phyloP scores from a whole-genome alignment of 2,113 vertebrate species.

The Argyrosomus japonicus region DNA sequence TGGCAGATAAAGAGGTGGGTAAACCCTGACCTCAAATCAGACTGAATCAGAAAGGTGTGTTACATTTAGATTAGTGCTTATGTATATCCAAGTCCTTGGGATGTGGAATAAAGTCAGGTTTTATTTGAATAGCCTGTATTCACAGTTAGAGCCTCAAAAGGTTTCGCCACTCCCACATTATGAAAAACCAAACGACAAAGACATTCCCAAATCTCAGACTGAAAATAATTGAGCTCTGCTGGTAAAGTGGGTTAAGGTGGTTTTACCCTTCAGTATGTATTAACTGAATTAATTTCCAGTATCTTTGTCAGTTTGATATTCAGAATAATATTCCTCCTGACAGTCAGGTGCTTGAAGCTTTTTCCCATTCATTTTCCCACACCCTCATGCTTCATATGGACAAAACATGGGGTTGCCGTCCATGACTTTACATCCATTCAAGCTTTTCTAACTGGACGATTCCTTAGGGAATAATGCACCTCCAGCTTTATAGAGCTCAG shows the following conservation, averaged over 20 bases:
- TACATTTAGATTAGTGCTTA: constrained; percentile 3
- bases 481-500: constrained; percentile 8
- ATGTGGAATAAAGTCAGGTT: constrained; percentile 4
- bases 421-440: constrained; percentile 41
- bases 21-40: constrained; percentile 18
- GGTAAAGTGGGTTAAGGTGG: constrained; percentile 43
- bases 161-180: constrained; percentile 1
- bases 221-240: constrained; percentile 26
- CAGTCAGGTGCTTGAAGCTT: constrained; percentile 11
- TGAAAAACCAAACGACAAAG: constrained; percentile 36
- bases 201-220: constrained; percentile 16
- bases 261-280: constrained; percentile 33
- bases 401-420: constrained; percentile 21
- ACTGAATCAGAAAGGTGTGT: not conserved
- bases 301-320: constrained; percentile 25
- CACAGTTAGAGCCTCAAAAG: constrained; percentile 17
- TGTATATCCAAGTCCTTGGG: constrained; percentile 14
- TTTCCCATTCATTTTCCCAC: constrained; percentile 1
- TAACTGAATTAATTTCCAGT: constrained; percentile 25
- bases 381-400: constrained; percentile 6
- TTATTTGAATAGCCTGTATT: constrained; percentile 40
- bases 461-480: not conserved
- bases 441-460: constrained; percentile 11
- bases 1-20: constrained; percentile 36
- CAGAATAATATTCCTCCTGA: constrained; percentile 6